phyloP scores from a whole-genome alignment of 2,888 invertebrate species.

The Ophioninae sp. region DNA sequence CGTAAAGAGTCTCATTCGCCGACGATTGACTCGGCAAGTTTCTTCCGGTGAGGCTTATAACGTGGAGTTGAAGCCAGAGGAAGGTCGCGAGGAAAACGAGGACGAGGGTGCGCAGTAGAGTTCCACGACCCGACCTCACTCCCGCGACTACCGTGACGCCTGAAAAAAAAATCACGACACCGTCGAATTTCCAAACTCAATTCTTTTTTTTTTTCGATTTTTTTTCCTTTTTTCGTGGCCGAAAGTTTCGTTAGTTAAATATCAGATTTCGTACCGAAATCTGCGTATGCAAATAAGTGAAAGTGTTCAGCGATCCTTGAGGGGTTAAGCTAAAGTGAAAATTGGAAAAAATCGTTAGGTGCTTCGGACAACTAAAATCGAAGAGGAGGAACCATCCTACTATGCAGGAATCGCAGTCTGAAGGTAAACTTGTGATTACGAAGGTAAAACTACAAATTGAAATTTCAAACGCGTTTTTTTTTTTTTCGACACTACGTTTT shows the following conservation, averaged over 20 bases:
- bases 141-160: slow-evolving; percentile 71
- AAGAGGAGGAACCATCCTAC: too few species aligned
- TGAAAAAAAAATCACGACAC: slow-evolving; percentile 56
- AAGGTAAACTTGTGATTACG: too few species aligned
- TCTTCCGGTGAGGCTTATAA: slow-evolving; percentile 82
- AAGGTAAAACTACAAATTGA: too few species aligned
- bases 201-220: neutral
- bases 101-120: slow-evolving; percentile 80
- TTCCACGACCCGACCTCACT: slow-evolving; percentile 76
- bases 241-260: neutral
- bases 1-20: slow-evolving; percentile 90
- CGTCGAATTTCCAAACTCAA: neutral
- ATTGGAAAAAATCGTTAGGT: too few species aligned
- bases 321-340: too few species aligned
- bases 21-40: slow-evolving; percentile 80
- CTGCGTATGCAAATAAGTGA: too few species aligned
- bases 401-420: too few species aligned
- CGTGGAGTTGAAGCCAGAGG: slow-evolving; percentile 85
- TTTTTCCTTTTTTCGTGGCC: neutral
- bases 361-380: too few species aligned
- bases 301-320: too few species aligned
- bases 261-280: neutral
- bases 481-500: too few species aligned
- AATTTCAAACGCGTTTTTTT: too few species aligned
- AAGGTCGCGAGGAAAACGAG: slow-evolving; percentile 83